Base-by-base conservation (phyloP, 2,797 vertebrate species). In the Tragelaphus oryx region DNA sequence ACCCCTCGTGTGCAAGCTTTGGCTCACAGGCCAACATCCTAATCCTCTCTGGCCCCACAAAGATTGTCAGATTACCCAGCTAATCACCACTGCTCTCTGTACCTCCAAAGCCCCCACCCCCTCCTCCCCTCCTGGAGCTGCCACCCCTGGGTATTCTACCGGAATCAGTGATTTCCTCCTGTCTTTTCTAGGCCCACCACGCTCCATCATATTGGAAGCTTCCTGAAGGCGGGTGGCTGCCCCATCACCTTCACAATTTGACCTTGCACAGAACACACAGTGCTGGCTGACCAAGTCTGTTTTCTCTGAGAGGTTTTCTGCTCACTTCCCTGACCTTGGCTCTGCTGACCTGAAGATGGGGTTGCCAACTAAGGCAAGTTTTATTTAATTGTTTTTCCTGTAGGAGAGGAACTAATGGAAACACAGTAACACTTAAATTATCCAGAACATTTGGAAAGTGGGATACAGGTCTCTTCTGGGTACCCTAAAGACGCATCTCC, bases 351-450 rank as follows among this genome's bases (percentile, higher is more conserved):
- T 41, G 79, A 93, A 93, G 75, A 28, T 48, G 41, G 86, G 46
- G 37, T 55, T 88, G 80, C 89, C 83, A 94, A 80, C 59, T 79
- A 78, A 78, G 62, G 55, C 50, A 81, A 85, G 50, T 78, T 74
- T 91, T 80, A 86, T 33, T 89, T 86, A 81, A 88, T 26, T 76
- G 88, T n/a, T 88, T 90, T 87, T 81, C 93, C 91, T 84, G 44
- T 5, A 87, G 9, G 18, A 93, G n/a, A 86, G 48, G 50, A 88
- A 75, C 44, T 80, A 84, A 68, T 13, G 37, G 52, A 83, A 75
- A 81, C 22, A 85, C 0, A 79, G n/a, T 65, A 76, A 87, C 68
- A 62, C 14, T 68, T 48, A 59, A 65, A 52, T 60, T n/a, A 62
- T 26, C 57, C 57, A 88, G 28, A 88, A 88, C 8, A 54, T 26